These are phyloP conservation scores for Leptinotarsa undecemlineata DNA, from an alignment of 1,140 invertebrate genomes.

Conservation along the genomic window DNA sequence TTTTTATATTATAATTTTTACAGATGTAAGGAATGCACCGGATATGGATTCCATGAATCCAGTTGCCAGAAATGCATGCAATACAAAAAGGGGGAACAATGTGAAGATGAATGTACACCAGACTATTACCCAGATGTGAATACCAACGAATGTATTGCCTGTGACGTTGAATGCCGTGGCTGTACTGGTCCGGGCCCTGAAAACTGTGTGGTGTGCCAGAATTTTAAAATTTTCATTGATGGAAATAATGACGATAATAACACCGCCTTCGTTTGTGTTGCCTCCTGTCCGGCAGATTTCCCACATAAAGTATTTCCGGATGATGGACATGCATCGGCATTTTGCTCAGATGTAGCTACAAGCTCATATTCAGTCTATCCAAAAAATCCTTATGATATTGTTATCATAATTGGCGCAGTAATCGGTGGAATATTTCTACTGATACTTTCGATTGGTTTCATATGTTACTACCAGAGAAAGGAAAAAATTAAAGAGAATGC, in stretches of 20 bases:
- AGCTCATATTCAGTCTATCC: slow-evolving; percentile 30
- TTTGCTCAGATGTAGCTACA: slow-evolving; percentile 72
- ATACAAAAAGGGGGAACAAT: slow-evolving; percentile 86
- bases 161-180: slow-evolving; percentile 79
- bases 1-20: slow-evolving; percentile 20
- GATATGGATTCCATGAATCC: slow-evolving; percentile 83
- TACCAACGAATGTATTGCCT: slow-evolving; percentile 75
- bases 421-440: slow-evolving; percentile 67
- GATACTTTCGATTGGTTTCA: slow-evolving; percentile 68
- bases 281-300: slow-evolving; percentile 76
- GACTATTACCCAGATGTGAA: slow-evolving; percentile 82
- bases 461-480: slow-evolving; percentile 73
- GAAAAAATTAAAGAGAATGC: slow-evolving; percentile 85
- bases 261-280: slow-evolving; percentile 82
- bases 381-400: slow-evolving; percentile 31
- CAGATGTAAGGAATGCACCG: slow-evolving; percentile 82
- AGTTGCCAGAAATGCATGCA: slow-evolving; percentile 84
- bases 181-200: slow-evolving; percentile 78
- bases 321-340: slow-evolving; percentile 78
- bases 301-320: slow-evolving; percentile 78
- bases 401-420: slow-evolving; percentile 55
- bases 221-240: slow-evolving; percentile 78
- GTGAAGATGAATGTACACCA: slow-evolving; percentile 85
- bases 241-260: slow-evolving; percentile 62
- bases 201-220: slow-evolving; percentile 83